These are phyloP conservation scores for Alectoris magna DNA, from an alignment of 2,797 vertebrate species.

Conservation along the genomic window DNA sequence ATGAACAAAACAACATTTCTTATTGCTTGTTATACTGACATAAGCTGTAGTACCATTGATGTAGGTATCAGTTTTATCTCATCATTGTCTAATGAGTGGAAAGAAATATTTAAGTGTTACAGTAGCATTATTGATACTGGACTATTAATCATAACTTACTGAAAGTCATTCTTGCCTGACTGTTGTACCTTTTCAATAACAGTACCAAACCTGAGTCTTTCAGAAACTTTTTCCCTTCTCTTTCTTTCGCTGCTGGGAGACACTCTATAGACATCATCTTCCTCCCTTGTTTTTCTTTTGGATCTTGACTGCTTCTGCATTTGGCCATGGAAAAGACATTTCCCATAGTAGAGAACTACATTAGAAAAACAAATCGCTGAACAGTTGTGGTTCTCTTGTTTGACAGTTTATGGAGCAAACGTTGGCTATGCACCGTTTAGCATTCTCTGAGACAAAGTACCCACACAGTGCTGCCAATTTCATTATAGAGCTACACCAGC, in stretches of 20 bases:
- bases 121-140: neutral
- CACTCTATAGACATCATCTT: constrained; percentile 29
- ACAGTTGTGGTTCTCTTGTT: constrained; percentile 65
- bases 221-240: neutral
- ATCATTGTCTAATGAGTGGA: neutral
- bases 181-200: neutral
- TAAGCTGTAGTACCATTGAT: neutral
- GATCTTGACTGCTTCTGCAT: constrained; percentile 46
- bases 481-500: constrained; percentile 59
- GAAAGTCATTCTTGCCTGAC: neutral
- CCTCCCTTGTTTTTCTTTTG: constrained; percentile 57
- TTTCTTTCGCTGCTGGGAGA: constrained; percentile 25
- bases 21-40: neutral
- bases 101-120: neutral
- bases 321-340: constrained; percentile 72
- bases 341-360: constrained; percentile 52
- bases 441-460: constrained; percentile 63
- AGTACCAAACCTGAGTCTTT: neutral
- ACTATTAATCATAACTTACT: neutral
- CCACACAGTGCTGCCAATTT: constrained; percentile 71
- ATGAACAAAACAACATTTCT: neutral
- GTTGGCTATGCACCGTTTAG: constrained; percentile 67
- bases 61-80: neutral
- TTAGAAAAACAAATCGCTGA: constrained; percentile 64
- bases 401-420: constrained; percentile 71